Conservation (phyloP, 1,140 invertebrate species). For the Lepidotrigona ventralis region DNA sequence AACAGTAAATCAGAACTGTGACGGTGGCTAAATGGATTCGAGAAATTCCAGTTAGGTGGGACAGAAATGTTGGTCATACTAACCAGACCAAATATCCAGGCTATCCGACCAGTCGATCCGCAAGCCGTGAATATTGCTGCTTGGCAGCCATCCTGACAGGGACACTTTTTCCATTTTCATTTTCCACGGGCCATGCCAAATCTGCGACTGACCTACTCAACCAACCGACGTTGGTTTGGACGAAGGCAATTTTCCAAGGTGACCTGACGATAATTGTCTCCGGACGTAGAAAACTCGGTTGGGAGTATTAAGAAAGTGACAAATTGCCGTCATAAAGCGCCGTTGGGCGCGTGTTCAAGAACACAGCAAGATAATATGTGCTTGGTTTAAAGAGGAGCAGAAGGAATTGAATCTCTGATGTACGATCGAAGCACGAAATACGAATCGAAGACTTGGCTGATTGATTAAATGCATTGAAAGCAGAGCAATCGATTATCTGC, state of each 20-base stretch:
- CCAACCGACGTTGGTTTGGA: neutral
- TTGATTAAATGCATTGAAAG: neutral
- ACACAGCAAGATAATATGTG: neutral
- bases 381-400: neutral
- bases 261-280: constrained; percentile 34
- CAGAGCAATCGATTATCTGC: constrained; percentile 42
- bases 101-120: constrained; percentile 49
- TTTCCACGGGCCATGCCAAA: constrained; percentile 40
- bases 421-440: neutral
- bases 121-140: constrained; percentile 43
- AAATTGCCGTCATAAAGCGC: neutral
- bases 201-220: constrained; percentile 49
- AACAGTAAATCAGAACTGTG: constrained; percentile 47
- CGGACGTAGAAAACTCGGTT: neutral
- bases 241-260: constrained; percentile 26
- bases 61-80: constrained; percentile 28
- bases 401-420: constrained; percentile 20
- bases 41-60: constrained; percentile 52
- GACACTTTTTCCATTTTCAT: constrained; percentile 50
- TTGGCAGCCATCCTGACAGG: constrained; percentile 67
- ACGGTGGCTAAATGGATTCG: constrained; percentile 44
- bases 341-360: neutral
- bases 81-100: constrained; percentile 37
- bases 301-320: neutral
- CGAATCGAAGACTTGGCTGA: neutral